Percentiles rank a stretch among this genome's conserved stretches.
Evolutionary conservation across 2,888 invertebrate species (phyloP).

Genomic region (Chrysolina americana): DNA sequence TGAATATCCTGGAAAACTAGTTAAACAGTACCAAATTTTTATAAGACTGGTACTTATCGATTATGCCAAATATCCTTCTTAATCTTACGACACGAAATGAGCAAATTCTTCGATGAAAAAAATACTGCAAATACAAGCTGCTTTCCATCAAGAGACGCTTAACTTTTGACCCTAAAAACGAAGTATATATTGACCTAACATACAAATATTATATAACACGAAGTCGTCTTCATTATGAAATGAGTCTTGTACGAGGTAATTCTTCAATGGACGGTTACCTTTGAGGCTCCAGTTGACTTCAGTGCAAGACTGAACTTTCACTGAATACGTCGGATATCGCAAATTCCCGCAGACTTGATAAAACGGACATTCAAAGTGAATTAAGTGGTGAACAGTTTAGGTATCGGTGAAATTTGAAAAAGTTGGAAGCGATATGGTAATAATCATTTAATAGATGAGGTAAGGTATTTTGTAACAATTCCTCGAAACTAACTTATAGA

Average conservation of each 20-base stretch:
- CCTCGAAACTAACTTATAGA: too few relatives aligned
- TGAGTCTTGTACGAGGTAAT: conserved; percentile 25
- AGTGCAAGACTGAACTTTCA: conserved; percentile 38
- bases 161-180: conserved; percentile 20
- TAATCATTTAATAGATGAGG: neutral
- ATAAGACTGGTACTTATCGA: too few relatives aligned
- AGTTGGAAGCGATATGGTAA: neutral
- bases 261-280: conserved; percentile 27
- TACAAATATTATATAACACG: conserved; percentile 10
- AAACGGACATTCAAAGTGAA: conserved; percentile 1
- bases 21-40: too few relatives aligned
- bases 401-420: neutral
- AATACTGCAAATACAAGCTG: neutral
- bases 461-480: neutral
- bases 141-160: neutral
- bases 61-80: neutral
- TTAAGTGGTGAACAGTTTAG: neutral
- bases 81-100: neutral
- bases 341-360: neutral
- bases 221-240: conserved; percentile 26
- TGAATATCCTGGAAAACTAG: too few relatives aligned
- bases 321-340: conserved; percentile 30
- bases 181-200: conserved; percentile 1
- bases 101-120: neutral
- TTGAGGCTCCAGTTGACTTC: conserved; percentile 27